phyloP scores from a whole-genome alignment of 2,888 invertebrate species.

The Petrophora chlorosata region DNA sequence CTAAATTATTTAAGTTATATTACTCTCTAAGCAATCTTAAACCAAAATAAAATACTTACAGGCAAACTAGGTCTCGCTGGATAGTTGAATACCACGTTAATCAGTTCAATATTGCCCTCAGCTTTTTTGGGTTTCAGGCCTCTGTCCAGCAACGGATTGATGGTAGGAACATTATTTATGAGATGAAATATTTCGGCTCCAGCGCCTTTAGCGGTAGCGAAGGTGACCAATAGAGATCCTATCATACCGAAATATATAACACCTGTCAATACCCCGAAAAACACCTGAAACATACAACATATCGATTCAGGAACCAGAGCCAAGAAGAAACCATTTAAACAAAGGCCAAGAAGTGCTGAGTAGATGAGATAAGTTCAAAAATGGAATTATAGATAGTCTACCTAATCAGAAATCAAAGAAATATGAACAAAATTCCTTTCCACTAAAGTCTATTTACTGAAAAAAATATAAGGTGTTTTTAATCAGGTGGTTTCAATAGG shows the following conservation, averaged over 20 bases:
- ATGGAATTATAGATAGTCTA: too few relatives aligned
- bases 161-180: conserved; percentile 87
- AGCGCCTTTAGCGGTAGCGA: conserved; percentile 90
- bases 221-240: conserved; percentile 82
- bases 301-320: too few relatives aligned
- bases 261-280: conserved; percentile 79
- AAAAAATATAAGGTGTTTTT: too few relatives aligned
- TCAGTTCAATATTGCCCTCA: conserved; percentile 86
- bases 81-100: conserved; percentile 89
- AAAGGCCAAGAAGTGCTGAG: too few relatives aligned
- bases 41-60: conserved; percentile 61
- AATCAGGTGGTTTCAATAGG: too few relatives aligned
- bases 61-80: conserved; percentile 89
- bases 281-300: conserved; percentile 35
- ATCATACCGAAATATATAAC: conserved; percentile 42
- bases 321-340: too few relatives aligned
- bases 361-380: too few relatives aligned
- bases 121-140: conserved; percentile 83
- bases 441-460: too few relatives aligned
- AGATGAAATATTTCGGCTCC: conserved; percentile 88
- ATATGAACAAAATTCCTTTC: too few relatives aligned
- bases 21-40: neutral
- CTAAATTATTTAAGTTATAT: too few relatives aligned
- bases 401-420: too few relatives aligned
- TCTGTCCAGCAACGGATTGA: conserved; percentile 85